phyloP scores from a whole-genome alignment of 2,888 invertebrate genomes.

The Acronicta aceris region DNA sequence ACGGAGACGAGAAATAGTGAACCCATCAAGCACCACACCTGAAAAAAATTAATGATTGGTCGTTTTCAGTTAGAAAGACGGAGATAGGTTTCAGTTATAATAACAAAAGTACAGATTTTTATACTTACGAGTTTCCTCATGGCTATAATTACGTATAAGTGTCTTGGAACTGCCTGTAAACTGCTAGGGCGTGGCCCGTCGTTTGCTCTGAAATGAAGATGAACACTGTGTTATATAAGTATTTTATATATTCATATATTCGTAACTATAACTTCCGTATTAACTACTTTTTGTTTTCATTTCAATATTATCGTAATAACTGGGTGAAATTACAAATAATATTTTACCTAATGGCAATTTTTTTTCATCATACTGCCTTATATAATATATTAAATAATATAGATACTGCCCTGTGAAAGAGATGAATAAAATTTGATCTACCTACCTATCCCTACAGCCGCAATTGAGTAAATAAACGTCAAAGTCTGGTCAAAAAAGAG shows the following conservation, averaged over 20 bases:
- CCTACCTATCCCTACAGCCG: too few relatives aligned
- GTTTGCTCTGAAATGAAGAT: constrained; percentile 67
- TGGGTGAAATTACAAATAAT: too few relatives aligned
- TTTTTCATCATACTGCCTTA: too few relatives aligned
- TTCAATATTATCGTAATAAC: too few relatives aligned
- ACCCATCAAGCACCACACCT: constrained; percentile 67
- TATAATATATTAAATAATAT: too few relatives aligned
- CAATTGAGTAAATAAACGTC: too few relatives aligned
- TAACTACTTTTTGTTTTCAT: too few relatives aligned
- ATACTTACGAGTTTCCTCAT: constrained; percentile 71
- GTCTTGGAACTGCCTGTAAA: constrained; percentile 57
- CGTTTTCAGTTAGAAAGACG: too few relatives aligned
- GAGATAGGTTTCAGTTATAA: too few relatives aligned
- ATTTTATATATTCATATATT: constrained; percentile 56
- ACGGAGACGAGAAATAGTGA: constrained; percentile 58
- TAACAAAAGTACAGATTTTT: constrained; percentile 3
- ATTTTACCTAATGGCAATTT: too few relatives aligned
- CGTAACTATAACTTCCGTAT: constrained; percentile 49
- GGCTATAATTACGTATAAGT: constrained; percentile 43
- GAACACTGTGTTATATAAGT: constrained; percentile 74
- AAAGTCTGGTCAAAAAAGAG: too few relatives aligned
- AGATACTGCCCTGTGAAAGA: constrained; percentile 31
- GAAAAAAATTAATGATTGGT: constrained; percentile 27
- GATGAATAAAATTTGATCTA: neutral
- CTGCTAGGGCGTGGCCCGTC: constrained; percentile 58